Evolutionary conservation across 1,140 invertebrate species (phyloP), one percentile per base, ranked within the genome.

Genomic region (Lepidurus packardi): DNA sequence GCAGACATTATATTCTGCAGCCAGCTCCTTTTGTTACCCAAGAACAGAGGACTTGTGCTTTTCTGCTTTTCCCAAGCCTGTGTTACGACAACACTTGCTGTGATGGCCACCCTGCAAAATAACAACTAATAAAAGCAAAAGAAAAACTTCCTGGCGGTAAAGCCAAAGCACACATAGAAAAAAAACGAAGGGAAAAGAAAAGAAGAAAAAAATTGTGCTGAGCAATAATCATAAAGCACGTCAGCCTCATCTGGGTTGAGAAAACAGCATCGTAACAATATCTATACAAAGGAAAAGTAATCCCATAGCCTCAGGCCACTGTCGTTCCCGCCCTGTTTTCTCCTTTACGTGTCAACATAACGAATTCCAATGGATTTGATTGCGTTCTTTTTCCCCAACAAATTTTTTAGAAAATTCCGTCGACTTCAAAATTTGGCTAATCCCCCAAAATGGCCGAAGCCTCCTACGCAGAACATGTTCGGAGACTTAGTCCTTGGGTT

Each of bases 221-320:
- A n/a, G 53, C 53, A 65, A 65, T 65, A 65, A 65, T 65, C 53
- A 65, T 65, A 65, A 65, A 65, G 53, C 53, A 65, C 53, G 53
- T 65, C 53, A 65, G 53, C 10, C 53, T 65, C 53, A 65, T 65
- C 53, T 65, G 53, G 53, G 53, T 65, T 65, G 53, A 65, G 53
- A 65, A 65, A 65, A 65, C 53, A 65, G 53, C 13, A 16, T 65
- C 53, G 53, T 65, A 65, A 65, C 53, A 65, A 65, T 65, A 65
- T 65, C 53, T 65, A 65, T 65, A 65, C 53, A 65, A 65, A 65
- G n/a, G 53, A 65, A 65, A 65, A 65, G 16, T 65, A 65, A 65
- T 65, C 53, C 53, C 53, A 21, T n/a, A 65, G 53, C 53, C 34
- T 65, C 53, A 65, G 21, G 53, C 53, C 21, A 65, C 5, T 65